Evolutionary conservation across 37 sponge, comb jelly and placozoan species (phyloP).

Genomic region (Diacarnus erythraeanus): DNA sequence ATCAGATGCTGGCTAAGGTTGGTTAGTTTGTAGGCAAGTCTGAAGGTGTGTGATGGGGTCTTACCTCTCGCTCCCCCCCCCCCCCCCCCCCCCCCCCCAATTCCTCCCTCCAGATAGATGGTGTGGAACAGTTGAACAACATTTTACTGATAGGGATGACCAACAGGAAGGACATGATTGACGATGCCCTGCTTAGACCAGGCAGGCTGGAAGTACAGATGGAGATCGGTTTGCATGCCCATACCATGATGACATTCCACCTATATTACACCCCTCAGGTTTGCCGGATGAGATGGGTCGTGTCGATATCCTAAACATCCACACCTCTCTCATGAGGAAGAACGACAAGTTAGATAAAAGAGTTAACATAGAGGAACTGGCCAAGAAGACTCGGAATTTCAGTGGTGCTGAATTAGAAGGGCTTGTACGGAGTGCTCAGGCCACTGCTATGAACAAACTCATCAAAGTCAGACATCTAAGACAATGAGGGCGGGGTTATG

Average conservation of each 20-base stretch:
- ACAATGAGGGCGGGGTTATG: background rate
- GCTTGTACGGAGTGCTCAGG: slow-evolving; percentile 84
- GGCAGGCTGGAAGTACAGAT: slow-evolving; percentile 96
- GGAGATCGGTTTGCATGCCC: slow-evolving; percentile 75
- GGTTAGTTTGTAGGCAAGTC: too few relatives aligned
- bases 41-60: too few relatives aligned
- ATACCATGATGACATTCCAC: background rate
- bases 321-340: slow-evolving; percentile 79
- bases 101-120: slow-evolving; percentile 76
- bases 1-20: slow-evolving; percentile 95
- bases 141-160: slow-evolving; percentile 98
- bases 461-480: slow-evolving; percentile 63
- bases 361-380: slow-evolving; percentile 76
- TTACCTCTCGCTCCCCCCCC: too few relatives aligned
- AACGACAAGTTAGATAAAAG: slow-evolving; percentile 57
- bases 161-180: slow-evolving; percentile 95
- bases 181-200: slow-evolving; percentile 95
- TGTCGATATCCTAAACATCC: slow-evolving; percentile 91
- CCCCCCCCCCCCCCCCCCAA: too few relatives aligned
- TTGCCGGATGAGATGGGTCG: slow-evolving; percentile 92
- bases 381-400: slow-evolving; percentile 88
- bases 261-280: slow-evolving; percentile 25
- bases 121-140: slow-evolving; percentile 98
- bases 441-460: slow-evolving; percentile 89
- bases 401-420: slow-evolving; percentile 99